Base-by-base conservation (phyloP, 2,888 invertebrate genomes). In the Sarcophaga subvicina region DNA sequence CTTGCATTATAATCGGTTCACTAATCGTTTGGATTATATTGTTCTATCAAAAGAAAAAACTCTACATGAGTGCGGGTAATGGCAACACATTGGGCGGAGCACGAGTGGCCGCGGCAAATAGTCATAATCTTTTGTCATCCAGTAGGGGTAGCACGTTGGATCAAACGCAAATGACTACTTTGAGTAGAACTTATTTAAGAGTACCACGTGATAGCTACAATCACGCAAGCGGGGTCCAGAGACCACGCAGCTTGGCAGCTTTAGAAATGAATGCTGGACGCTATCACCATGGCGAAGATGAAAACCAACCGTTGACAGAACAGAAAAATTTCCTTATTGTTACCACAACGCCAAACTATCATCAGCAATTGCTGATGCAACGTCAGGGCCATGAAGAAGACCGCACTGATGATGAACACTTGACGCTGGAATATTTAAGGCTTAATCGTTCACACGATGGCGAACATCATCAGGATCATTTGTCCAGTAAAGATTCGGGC, bases 1-100 rank as follows among this genome's bases (percentile, higher is more conserved):
- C 98, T 63, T 97, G 97, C 93, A 97, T 98, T 94, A 97, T 98
- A 77, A 97, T 98, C 20, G 96, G 96, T n/a, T 98, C 98, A 10
- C 98, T 98, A 1, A 95, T 97, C 20, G 96, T 98, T 77, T 98
- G 98, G 98, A 97, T 89, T 37, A 88, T 90, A 1, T 59, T 91
- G 45, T 90, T 89, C 67, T 89, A 91, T 75, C 92, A 92, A 60
- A 90, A 89, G 14, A 90, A 90, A 12, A 92, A 92, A 84, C 73
- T 90, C 6, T 86, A 83, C 25, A 86, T 88, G 60, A 80, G 45
- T 77, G 82, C 83, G 3, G 85, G 84, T 27, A 85, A 83, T 81
- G 85, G 87, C 22, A 83, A 14, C 4, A 69, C 84, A 17, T 54
- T 83, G 20, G 87, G 85, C 11, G 80, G 78, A 17, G 71, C 88